Conservation (phyloP, 2,113 vertebrate species). For the Cariama cristata region DNA sequence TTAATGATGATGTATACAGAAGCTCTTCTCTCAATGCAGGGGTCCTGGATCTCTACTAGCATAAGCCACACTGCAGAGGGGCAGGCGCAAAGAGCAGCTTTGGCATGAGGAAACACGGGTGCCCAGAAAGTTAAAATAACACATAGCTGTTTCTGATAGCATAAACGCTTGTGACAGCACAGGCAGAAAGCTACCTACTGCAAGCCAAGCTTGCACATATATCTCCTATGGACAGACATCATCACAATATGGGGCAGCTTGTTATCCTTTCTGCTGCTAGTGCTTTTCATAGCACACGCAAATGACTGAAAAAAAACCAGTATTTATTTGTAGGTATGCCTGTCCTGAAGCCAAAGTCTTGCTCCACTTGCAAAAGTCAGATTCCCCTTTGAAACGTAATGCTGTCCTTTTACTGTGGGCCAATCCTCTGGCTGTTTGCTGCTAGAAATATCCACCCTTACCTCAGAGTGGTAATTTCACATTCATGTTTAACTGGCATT, state of each 20-base stretch:
- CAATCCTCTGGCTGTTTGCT: background rate
- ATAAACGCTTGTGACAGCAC: background rate
- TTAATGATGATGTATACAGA: background rate
- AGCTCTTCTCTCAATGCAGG: background rate
- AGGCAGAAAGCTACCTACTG: background rate
- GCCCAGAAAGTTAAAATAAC: background rate
- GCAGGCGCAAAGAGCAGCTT: background rate
- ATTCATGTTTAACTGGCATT: background rate
- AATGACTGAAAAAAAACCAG: background rate
- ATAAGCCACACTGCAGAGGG: background rate
- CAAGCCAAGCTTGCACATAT: background rate
- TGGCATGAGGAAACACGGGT: background rate
- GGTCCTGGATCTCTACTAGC: background rate
- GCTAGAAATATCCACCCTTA: background rate
- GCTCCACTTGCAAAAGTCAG: background rate
- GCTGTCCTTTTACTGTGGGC: background rate
- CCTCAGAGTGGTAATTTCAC: background rate
- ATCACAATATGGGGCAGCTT: background rate
- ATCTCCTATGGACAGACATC: background rate
- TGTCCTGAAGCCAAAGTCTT: background rate
- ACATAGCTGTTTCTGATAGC: background rate
- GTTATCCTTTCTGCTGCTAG: background rate
- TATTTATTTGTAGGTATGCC: background rate
- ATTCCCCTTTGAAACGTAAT: background rate
- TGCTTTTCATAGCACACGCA: background rate